Evolutionary conservation across 2,113 vertebrate species (phyloP).

Genomic region (Lagopus leucura): DNA sequence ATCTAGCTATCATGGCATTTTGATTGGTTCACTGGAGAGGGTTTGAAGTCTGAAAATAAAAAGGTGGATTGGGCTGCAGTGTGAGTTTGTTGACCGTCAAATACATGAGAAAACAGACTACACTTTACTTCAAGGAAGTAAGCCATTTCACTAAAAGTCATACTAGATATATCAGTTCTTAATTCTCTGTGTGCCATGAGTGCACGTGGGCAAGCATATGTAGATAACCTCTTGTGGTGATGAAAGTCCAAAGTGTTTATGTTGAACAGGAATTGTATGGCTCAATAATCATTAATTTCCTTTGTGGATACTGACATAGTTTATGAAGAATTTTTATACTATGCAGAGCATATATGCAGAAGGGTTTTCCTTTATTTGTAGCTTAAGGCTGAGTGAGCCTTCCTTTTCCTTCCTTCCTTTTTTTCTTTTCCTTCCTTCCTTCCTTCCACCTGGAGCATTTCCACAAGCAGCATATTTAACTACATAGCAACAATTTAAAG

Average conservation of each 20-base stretch:
- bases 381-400: background rate
- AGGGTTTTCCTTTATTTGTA: background rate
- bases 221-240: background rate
- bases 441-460: background rate
- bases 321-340: background rate
- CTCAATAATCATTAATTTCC: background rate
- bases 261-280: background rate
- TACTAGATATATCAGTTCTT: background rate
- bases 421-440: background rate
- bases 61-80: background rate
- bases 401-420: no score
- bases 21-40: background rate
- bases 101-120: background rate
- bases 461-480: background rate
- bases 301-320: background rate
- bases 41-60: background rate
- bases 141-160: background rate
- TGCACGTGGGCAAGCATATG: background rate
- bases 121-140: background rate
- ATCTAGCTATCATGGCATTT: background rate
- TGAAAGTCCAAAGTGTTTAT: background rate
- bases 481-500: background rate
- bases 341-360: background rate
- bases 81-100: background rate
- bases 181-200: background rate